Base-by-base conservation (phyloP, 2,797 vertebrate genomes). In the Aselliscus stoliczkanus region DNA sequence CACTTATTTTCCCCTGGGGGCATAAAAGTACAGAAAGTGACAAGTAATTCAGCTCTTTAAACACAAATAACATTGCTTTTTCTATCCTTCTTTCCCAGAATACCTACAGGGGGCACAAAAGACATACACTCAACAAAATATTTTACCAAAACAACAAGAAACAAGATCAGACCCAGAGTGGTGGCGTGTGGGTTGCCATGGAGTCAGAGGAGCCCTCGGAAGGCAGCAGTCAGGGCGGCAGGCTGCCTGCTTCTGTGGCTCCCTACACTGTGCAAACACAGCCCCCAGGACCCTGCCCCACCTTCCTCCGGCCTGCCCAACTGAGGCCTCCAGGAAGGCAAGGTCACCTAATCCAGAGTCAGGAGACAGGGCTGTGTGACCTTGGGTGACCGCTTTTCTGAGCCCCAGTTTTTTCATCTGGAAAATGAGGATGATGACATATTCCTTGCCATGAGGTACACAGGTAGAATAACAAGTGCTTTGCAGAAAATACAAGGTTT, bases 101-200 rank as follows among this genome's bases (percentile, higher is more conserved):
- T 70, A 27, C 39, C 54, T 34, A 25, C 69, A 54, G 67, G 62
- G 54, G 47, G 9, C 58, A 29, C 0, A 1, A 17, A 73, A 0
- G 7, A 50, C 73, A 79, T 5, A 29, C 60, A n/a, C 18, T 44
- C 69, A 20, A 79, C 56, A 83, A 54, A 93, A 80, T 60, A 73
- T 50, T 90, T 94, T 37, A 76, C 31, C 50, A 72, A 84, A 93
- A 84, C 23, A 52, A 94, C 79, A 39, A 52, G 80, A 90, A 76
- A 84, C 27, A 42, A 7, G 4, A 23, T 47, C 60, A 77, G 73
- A 39, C 69, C 76, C 80, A 34, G 44, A 54, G 64, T 13, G 39
- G 42, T 27, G 9, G 82, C 6, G 0, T 0, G 4, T 17, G 31
- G 31, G 84, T 86, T 84, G 90, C 93, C 76, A 54, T 75, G 95